A percentile compares a stretch with the other conserved stretches of the same genome.
Conservation (phyloP, 2,113 vertebrate species). For the Protobothrops flavoviridis region DNA sequence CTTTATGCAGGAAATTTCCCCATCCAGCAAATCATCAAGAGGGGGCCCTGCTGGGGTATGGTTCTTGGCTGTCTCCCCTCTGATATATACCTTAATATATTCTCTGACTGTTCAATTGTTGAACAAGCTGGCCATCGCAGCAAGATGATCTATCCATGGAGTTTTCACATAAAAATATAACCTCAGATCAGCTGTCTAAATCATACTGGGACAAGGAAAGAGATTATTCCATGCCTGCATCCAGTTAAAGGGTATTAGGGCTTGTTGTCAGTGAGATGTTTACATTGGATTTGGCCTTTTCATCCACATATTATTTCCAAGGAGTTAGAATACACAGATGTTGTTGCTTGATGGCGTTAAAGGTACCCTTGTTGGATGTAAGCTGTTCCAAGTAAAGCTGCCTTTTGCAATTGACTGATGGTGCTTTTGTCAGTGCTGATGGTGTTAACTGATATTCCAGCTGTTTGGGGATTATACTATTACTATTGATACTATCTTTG, state of each 20-base stretch:
- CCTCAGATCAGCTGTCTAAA: background rate
- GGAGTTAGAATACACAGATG: no score
- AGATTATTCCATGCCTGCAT: background rate
- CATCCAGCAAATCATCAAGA: background rate
- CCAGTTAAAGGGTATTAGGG: background rate
- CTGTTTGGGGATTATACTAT: no score
- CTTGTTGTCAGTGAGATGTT: no score
- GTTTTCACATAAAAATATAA: background rate
- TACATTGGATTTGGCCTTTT: no score
- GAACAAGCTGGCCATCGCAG: background rate
- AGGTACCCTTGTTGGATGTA: no score
- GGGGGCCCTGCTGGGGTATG: background rate
- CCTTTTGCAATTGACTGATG: no score
- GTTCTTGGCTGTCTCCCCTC: background rate
- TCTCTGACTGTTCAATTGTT: background rate
- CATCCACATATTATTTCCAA: no score
- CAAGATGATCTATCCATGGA: background rate
- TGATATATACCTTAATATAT: background rate
- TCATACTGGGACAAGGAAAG: background rate
- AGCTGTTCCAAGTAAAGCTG: no score
- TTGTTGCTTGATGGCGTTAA: no score
- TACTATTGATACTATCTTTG: background rate
- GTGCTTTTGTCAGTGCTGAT: no score
- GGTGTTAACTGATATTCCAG: no score
- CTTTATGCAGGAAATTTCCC: background rate